These are phyloP conservation scores for Beroe ovata DNA, from an alignment of 37 sponge, comb jelly and placozoan species.

Conservation along the genomic window DNA sequence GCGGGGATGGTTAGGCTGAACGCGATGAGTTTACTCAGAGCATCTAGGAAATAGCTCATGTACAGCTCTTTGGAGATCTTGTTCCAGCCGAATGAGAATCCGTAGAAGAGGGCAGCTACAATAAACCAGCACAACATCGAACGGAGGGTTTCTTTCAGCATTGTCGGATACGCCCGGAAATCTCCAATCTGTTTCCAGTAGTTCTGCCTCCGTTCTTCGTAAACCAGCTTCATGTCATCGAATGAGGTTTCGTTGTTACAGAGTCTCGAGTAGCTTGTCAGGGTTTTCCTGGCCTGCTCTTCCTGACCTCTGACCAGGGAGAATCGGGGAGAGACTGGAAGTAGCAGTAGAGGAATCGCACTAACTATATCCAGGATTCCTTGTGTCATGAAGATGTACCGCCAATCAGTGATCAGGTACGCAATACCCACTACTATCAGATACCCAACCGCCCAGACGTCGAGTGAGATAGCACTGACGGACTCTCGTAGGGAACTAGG, in stretches of 20 bases:
- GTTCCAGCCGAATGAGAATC: slow-evolving; percentile 13
- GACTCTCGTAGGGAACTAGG: background rate
- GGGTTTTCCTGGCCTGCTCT: background rate
- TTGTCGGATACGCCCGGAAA: slow-evolving; percentile 12
- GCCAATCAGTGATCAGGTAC: slow-evolving; percentile 7
- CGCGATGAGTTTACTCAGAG: background rate
- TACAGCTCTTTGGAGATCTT: slow-evolving; percentile 3
- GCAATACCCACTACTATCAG: background rate
- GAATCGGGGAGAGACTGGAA: slow-evolving; percentile 20
- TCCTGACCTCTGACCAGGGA: slow-evolving; percentile 5
- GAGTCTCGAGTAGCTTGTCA: background rate
- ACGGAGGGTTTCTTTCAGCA: slow-evolving; percentile 2
- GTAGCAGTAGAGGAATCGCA: background rate
- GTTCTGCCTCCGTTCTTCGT: background rate
- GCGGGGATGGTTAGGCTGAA: slow-evolving; percentile 11
- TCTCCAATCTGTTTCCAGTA: slow-evolving; percentile 9
- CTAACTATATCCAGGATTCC: slow-evolving; percentile 16
- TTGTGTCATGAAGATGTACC: slow-evolving; percentile 27
- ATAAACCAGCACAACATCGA: slow-evolving; percentile 22
- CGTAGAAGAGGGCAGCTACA: slow-evolving; percentile 37
- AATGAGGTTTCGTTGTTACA: background rate
- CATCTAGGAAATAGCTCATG: slow-evolving; percentile 3
- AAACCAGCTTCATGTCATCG: background rate
- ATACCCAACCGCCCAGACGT: slow-evolving; percentile 12
- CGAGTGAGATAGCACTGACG: background rate